phyloP scores from a whole-genome alignment of 2,113 vertebrate species.

The Xyrauchen texanus region DNA sequence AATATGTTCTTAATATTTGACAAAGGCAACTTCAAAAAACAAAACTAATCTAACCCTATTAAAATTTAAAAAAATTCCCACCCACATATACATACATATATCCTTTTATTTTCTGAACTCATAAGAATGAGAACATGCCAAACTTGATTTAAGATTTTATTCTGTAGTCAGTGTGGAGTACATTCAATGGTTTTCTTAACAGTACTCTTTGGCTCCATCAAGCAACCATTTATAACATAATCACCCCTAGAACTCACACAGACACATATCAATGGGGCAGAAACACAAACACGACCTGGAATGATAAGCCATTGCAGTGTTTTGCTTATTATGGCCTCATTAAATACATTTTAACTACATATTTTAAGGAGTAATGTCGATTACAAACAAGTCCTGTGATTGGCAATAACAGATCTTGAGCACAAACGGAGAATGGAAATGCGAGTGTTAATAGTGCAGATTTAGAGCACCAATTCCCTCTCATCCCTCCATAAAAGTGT shows the following conservation, averaged over 20 bases:
- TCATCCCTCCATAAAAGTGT: neutral
- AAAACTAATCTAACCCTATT: too few relatives aligned
- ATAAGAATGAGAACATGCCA: neutral
- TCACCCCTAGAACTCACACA: neutral
- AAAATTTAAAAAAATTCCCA: too few relatives aligned
- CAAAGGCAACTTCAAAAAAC: too few relatives aligned
- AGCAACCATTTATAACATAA: neutral
- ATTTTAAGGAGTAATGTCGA: conserved; percentile 2
- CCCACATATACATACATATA: too few relatives aligned
- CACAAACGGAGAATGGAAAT: neutral
- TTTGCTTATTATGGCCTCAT: neutral
- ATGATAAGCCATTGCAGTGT: conserved; percentile 32
- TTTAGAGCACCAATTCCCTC: neutral
- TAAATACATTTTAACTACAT: neutral
- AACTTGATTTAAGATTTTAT: conserved; percentile 50
- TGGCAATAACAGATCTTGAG: neutral
- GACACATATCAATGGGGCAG: conserved; percentile 7
- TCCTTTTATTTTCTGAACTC: neutral
- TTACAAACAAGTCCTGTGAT: neutral
- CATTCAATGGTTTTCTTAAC: conserved; percentile 34
- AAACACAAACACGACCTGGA: conserved; percentile 31
- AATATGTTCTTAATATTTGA: too few relatives aligned
- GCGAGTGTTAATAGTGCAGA: neutral
- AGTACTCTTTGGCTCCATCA: conserved; percentile 29
- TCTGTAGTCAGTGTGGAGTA: conserved; percentile 43